A percentile compares a stretch with the other conserved stretches of the same genome.
Conservation (phyloP, 1,140 invertebrate genomes). For the Akabosia matsudoensis region DNA sequence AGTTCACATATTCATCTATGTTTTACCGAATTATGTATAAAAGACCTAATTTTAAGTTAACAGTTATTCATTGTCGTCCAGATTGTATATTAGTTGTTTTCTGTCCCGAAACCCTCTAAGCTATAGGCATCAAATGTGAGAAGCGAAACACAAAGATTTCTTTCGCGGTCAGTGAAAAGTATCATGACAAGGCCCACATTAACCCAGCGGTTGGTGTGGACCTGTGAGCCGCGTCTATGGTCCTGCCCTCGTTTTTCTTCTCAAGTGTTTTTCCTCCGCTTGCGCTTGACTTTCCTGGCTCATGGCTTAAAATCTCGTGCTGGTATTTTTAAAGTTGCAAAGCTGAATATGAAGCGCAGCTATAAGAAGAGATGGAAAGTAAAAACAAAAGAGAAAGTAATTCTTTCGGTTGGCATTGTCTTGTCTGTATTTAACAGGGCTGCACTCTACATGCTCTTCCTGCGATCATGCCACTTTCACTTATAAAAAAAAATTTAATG, state of each 20-base stretch:
- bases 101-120: neutral
- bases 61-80: neutral
- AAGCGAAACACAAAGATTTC: neutral
- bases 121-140: neutral
- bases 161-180: neutral
- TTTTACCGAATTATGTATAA: neutral
- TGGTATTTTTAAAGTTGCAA: neutral
- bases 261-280: neutral
- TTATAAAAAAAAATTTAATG: neutral
- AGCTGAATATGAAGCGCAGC: neutral
- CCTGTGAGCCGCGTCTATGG: neutral
- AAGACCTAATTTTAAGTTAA: neutral
- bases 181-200: neutral
- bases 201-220: slow-evolving; percentile 5
- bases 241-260: neutral
- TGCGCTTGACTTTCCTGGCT: neutral
- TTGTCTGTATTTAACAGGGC: neutral
- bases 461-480: neutral
- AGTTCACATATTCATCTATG: neutral
- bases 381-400: no score
- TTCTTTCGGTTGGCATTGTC: no score
- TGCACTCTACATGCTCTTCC: neutral
- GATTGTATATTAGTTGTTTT: neutral
- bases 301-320: neutral
- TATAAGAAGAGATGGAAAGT: neutral